Evolutionary conservation across 2,113 vertebrate species (phyloP).

Genomic region (Cettia cetti): DNA sequence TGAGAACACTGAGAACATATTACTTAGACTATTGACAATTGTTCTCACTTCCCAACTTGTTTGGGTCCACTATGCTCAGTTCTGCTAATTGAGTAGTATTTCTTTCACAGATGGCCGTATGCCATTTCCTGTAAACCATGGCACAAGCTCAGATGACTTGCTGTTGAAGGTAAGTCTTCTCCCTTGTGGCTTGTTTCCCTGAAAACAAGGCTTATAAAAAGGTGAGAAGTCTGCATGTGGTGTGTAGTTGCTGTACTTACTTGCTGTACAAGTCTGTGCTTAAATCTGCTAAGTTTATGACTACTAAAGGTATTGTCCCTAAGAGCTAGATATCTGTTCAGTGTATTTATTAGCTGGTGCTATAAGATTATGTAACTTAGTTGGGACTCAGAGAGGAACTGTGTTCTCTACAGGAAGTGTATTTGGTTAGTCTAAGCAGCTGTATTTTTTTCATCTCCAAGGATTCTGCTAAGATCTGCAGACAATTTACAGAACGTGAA

Average conservation of each 20-base stretch:
- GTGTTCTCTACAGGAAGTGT: not conserved
- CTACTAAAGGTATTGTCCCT: not conserved
- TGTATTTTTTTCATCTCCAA: constrained; percentile 16
- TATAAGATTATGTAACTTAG: not conserved
- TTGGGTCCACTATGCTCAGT: not conserved
- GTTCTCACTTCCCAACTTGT: not conserved
- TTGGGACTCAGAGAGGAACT: not conserved
- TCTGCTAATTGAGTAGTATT: not conserved
- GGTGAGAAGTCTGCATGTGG: not conserved
- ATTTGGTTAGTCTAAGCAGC: not conserved
- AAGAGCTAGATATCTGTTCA: not conserved
- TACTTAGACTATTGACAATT: not conserved
- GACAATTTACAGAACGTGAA: constrained; percentile 88
- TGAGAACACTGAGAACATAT: not conserved
- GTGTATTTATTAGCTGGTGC: not conserved
- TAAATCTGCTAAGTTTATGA: not conserved
- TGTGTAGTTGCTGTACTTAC: not conserved
- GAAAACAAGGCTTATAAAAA: not conserved
- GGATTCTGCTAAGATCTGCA: constrained; percentile 91
- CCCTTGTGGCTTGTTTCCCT: not conserved
- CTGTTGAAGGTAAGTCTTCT: constrained; percentile 79
- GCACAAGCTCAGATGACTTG: constrained; percentile 78
- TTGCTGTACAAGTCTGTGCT: not conserved
- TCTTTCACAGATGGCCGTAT: constrained; percentile 84
- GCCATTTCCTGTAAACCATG: constrained; percentile 86